Evolutionary conservation across 2,113 vertebrate genomes (phyloP).

Genomic region (Catharus fuscescens): DNA sequence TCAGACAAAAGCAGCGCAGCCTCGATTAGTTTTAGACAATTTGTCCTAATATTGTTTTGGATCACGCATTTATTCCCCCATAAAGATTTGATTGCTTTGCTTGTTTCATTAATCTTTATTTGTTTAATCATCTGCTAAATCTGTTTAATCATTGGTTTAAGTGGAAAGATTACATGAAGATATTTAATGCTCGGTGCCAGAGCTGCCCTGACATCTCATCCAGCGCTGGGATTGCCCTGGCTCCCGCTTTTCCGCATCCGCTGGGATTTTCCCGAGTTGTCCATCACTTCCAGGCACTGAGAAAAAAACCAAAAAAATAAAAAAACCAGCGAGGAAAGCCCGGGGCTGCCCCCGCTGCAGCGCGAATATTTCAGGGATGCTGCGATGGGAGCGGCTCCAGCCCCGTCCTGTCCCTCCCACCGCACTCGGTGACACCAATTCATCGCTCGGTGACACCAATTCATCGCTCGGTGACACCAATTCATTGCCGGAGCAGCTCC

Average conservation of each 20-base stretch:
- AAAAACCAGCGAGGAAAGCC: not conserved
- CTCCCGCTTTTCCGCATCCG: not conserved
- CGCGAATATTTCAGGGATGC: fast-evolving
- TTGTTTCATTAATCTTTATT: slow-evolving; percentile 84
- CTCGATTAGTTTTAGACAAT: slow-evolving; percentile 73
- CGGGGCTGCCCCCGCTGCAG: fast-evolving
- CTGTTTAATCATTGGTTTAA: slow-evolving; percentile 79
- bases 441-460: not conserved
- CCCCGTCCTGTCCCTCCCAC: fast-evolving
- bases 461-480: too few relatives aligned
- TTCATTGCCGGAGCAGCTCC: fast-evolving
- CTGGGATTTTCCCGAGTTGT: not conserved
- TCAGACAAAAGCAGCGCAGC: slow-evolving; percentile 45
- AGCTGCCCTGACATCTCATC: slow-evolving; percentile 13
- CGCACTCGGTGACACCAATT: not conserved
- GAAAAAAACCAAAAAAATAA: not conserved
- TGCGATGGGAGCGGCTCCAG: fast-evolving
- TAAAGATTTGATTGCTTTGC: slow-evolving; percentile 79
- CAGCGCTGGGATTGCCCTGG: not conserved
- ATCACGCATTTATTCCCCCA: slow-evolving; percentile 71
- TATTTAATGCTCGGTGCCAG: not conserved
- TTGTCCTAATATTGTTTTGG: slow-evolving; percentile 79
- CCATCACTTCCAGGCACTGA: slow-evolving; percentile 7
- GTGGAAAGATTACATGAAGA: slow-evolving; percentile 75
- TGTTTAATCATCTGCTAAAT: slow-evolving; percentile 83